A percentile compares a stretch with the other conserved stretches of the same genome.
phyloP scores from a whole-genome alignment of 1,140 invertebrate genomes.

The Caerostris extrusa region DNA sequence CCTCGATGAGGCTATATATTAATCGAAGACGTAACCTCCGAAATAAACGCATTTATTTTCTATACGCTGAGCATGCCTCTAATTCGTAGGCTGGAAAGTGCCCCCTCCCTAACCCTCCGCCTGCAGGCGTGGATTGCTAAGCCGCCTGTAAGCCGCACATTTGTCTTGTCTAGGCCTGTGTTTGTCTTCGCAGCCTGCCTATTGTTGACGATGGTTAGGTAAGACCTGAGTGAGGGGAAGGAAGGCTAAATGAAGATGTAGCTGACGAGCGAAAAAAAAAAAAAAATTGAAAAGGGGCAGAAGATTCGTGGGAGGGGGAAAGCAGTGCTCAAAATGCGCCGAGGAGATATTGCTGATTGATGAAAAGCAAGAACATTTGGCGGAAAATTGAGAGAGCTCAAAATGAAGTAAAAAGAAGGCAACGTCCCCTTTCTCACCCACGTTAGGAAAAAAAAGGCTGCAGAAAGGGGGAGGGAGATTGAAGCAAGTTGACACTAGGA shows the following conservation, averaged over 20 bases:
- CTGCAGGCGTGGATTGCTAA: slow-evolving; percentile 67
- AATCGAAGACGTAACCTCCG: slow-evolving; percentile 78
- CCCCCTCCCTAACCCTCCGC: slow-evolving; percentile 37
- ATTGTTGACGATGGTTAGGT: slow-evolving; percentile 77
- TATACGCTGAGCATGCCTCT: slow-evolving; percentile 62
- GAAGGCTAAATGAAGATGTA: slow-evolving; percentile 63
- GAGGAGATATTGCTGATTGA: slow-evolving; percentile 78
- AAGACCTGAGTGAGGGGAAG: slow-evolving; percentile 29
- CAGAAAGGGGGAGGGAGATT: slow-evolving; percentile 47
- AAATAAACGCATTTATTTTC: slow-evolving; percentile 78
- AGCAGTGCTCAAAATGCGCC: slow-evolving; percentile 69
- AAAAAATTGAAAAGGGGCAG: not conserved
- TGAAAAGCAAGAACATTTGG: slow-evolving; percentile 77
- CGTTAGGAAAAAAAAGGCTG: slow-evolving; percentile 49
- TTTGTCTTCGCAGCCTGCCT: slow-evolving; percentile 74
- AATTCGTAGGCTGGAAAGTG: slow-evolving; percentile 70
- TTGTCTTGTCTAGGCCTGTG: slow-evolving; percentile 75
- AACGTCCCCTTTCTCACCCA: not conserved
- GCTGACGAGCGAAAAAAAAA: slow-evolving; percentile 24
- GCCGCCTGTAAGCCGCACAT: slow-evolving; percentile 77
- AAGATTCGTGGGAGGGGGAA: slow-evolving; percentile 13
- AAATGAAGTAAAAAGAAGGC: slow-evolving; percentile 73
- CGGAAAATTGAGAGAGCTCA: slow-evolving; percentile 72
- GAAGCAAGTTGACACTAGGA: slow-evolving; percentile 75
- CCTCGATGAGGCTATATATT: slow-evolving; percentile 77